Base-by-base conservation (phyloP, 2,888 invertebrate species). In the Acanthosepion lycidas region DNA sequence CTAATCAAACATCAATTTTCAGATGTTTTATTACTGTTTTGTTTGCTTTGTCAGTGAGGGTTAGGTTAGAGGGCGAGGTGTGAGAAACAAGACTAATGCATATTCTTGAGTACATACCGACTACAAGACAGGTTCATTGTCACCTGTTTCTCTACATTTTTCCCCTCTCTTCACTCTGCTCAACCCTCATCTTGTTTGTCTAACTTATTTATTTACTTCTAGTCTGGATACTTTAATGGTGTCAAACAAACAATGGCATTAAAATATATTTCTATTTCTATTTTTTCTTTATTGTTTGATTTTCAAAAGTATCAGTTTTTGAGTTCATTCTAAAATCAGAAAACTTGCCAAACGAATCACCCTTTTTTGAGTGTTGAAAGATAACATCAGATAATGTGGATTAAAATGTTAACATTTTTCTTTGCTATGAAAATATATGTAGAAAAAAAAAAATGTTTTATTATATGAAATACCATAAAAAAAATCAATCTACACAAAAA, bases 241-340 rank as follows among this genome's bases (percentile, higher is more conserved):
- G 78, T 78, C n/a, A 78, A 78, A 78, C 78, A 78, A 78, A 78
- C 78, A 78, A 78, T 78, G 78, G n/a, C n/a, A 78, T 78, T 78
- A 78, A 78, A 78, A 78, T 78, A 33, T 4, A 33, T 78, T 78
- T 78, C 78, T n/a, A n/a, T 78, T 42, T 42, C 42, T n/a, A 78
- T 33, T 5, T 64, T 64, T 23, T 26, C 78, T 78, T 78, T 78
- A 18, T 78, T 78, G 15, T 78, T 78, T 78, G n/a, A n/a, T 33
- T 78, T 78, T 28, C 12, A 78, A 78, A 78, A 18, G 55, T 9
- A 6, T 28, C 78, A 78, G 78, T 5, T 78, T n/a, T 78, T 78
- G n/a, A 78, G 26, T 64, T 42, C 42, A 26, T 64, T 64, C 64
- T 0, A 23, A 78, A 78, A 78, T 78, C 0, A n/a, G 9, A 78